Conservation (phyloP, 2,888 invertebrate genomes). For the Euclidia mi region DNA sequence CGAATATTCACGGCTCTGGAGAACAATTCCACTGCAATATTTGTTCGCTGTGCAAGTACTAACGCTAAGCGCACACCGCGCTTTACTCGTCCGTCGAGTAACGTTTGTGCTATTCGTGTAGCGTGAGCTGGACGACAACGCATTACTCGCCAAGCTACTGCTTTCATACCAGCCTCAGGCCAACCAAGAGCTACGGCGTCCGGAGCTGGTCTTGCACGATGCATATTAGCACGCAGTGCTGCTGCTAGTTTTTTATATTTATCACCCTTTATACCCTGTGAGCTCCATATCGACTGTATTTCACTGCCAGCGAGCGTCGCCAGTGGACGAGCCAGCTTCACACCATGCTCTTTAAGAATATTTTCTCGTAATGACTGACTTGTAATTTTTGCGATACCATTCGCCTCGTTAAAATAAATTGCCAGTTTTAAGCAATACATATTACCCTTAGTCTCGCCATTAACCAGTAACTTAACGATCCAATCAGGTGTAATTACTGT, state of each 20-base stretch:
- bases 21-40: constrained; percentile 39
- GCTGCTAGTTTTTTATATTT: constrained; percentile 48
- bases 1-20: constrained; percentile 47
- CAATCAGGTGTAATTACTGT: constrained; percentile 50
- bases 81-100: neutral
- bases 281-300: constrained; percentile 30
- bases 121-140: neutral
- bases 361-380: constrained; percentile 23
- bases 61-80: neutral
- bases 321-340: constrained; percentile 32
- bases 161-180: no score
- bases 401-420: constrained; percentile 69
- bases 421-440: constrained; percentile 62
- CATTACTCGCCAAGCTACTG: neutral
- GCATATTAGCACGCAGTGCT: constrained; percentile 63
- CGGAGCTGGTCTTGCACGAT: constrained; percentile 56
- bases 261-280: constrained; percentile 31
- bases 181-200: no score
- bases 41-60: neutral
- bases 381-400: constrained; percentile 61
- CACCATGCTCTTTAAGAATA: constrained; percentile 4
- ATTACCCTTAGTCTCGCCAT: constrained; percentile 46
- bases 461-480: constrained; percentile 45
- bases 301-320: constrained; percentile 32
- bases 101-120: neutral